A percentile compares a stretch with the other conserved stretches of the same genome.
These are phyloP conservation scores for Microvelia longipes DNA, from an alignment of 1,140 invertebrate species.

Conservation along the genomic window DNA sequence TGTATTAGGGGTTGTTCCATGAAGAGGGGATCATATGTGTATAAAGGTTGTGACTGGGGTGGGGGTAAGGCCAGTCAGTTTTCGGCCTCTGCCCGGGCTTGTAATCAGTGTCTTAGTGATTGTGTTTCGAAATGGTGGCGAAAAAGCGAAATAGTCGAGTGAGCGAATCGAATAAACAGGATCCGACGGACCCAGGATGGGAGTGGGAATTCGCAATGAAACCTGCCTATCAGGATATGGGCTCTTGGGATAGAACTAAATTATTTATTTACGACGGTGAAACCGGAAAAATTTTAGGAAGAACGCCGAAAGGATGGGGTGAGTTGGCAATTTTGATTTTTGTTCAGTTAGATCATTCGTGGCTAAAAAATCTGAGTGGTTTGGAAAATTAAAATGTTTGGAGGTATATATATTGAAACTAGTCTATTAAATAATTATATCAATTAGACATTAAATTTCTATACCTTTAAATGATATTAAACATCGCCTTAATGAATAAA, in stretches of 20 bases:
- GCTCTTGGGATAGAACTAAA: slow-evolving; percentile 21
- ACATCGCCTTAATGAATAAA: no score
- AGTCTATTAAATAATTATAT: no score
- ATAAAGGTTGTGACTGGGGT: neutral
- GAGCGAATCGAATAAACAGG: neutral
- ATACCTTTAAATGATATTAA: no score
- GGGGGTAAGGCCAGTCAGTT: neutral
- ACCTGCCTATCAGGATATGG: slow-evolving; percentile 9
- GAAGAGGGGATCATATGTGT: no score
- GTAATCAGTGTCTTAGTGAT: neutral
- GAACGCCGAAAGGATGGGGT: slow-evolving; percentile 33
- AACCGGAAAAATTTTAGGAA: slow-evolving; percentile 31
- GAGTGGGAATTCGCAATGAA: slow-evolving; percentile 19
- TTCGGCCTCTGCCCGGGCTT: neutral
- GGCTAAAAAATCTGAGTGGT: no score
- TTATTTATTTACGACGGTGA: slow-evolving; percentile 32
- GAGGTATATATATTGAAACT: no score
- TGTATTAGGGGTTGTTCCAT: no score
- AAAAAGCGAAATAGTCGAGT: neutral
- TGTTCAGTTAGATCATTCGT: no score
- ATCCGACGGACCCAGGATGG: neutral
- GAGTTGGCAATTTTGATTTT: slow-evolving; percentile 19
- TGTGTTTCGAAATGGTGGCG: neutral
- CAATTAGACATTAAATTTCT: no score
- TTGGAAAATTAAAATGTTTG: no score